Evolutionary conservation across 2,797 vertebrate species (phyloP).

Genomic region (Benthosema pterotum): DNA sequence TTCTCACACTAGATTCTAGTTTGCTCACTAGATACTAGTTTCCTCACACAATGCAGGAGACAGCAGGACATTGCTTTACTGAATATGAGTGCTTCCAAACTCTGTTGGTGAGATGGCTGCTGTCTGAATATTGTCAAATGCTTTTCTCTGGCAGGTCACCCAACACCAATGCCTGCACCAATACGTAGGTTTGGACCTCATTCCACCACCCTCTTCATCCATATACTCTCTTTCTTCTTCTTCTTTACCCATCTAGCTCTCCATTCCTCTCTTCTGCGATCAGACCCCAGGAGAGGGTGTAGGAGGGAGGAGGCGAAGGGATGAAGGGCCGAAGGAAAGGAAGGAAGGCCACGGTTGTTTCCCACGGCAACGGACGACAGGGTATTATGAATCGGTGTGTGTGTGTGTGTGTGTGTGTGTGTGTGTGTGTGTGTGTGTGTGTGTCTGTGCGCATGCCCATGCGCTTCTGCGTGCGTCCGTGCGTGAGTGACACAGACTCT

Average conservation of each 20-base stretch:
- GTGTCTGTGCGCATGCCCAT: too few relatives aligned
- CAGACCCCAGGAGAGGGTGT: constrained; percentile 21
- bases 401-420: constrained; percentile 28
- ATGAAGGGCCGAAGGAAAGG: constrained; percentile 25
- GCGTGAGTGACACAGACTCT: constrained; percentile 65
- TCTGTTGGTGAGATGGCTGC: too few relatives aligned
- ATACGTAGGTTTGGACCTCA: not conserved
- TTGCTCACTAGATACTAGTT: too few relatives aligned
- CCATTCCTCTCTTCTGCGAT: constrained; percentile 14
- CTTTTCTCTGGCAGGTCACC: too few relatives aligned
- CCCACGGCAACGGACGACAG: constrained; percentile 48
- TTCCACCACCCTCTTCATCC: not conserved
- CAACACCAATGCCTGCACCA: too few relatives aligned
- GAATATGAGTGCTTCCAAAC: too few relatives aligned
- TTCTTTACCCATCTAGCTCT: constrained; percentile 6
- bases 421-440: constrained; percentile 16
- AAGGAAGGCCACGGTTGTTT: constrained; percentile 56
- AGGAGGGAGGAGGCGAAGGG: not conserved
- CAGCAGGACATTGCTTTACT: too few relatives aligned
- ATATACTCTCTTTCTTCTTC: constrained; percentile 4
- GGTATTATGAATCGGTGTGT: constrained; percentile 13
- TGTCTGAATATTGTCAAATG: too few relatives aligned
- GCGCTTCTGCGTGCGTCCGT: too few relatives aligned
- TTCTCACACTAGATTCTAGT: too few relatives aligned
- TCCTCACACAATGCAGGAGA: too few relatives aligned